phyloP scores from a whole-genome alignment of 2,113 vertebrate genomes.

The Gymnobelideus leadbeateri region DNA sequence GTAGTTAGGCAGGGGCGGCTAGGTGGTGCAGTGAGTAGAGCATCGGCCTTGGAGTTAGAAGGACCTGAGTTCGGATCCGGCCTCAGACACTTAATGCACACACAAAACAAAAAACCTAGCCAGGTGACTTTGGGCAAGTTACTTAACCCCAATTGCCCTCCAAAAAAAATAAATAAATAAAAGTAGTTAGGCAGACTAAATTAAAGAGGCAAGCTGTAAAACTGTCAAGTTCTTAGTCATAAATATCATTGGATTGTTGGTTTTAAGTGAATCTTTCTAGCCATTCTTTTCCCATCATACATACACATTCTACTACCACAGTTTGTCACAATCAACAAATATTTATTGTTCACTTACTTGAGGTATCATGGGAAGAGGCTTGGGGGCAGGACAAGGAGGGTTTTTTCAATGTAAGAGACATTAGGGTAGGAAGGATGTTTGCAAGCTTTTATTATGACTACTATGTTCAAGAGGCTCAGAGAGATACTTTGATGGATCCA shows the following conservation, averaged over 20 bases:
- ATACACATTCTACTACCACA: neutral
- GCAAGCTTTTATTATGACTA: neutral
- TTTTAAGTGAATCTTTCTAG: neutral
- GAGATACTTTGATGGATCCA: neutral
- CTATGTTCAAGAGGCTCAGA: neutral
- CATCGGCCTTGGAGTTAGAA: no score
- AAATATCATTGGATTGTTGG: neutral
- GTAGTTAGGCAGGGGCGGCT: neutral
- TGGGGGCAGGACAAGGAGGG: neutral
- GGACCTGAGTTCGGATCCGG: no score
- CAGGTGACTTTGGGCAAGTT: no score
- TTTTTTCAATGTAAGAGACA: neutral
- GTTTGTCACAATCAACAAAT: neutral
- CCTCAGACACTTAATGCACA: no score
- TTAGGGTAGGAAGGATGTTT: neutral
- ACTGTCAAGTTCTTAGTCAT: neutral
- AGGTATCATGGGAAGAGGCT: neutral
- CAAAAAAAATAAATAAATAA: no score
- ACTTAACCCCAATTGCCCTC: no score
- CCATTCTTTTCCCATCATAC: neutral
- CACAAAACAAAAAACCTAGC: no score
- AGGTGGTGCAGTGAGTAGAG: no score
- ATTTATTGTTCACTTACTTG: neutral
- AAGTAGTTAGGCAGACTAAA: neutral
- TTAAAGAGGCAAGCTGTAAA: neutral